Evolutionary conservation across 2,797 vertebrate species (phyloP), one percentile per base, ranked within the genome.

Genomic region (Ptychadena robeensis): DNA sequence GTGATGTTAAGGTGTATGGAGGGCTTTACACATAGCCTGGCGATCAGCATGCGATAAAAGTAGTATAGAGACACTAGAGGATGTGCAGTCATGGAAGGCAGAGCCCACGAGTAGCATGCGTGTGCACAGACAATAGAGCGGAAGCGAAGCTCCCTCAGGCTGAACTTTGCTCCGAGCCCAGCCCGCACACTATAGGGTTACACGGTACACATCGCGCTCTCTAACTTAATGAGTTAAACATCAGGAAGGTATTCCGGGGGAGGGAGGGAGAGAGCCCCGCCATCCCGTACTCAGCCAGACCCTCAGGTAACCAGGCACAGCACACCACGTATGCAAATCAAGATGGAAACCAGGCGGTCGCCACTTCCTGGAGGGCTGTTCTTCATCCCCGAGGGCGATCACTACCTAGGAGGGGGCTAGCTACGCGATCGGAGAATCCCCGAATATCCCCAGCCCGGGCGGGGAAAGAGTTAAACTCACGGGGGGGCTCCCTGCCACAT

Each of bases 261-360:
- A n/a, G 44, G 18, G 44, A 15, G 40, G 5, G 0, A 18, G 15
- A 15, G 1, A 1, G 1, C 44, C 44, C 59, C 59, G 7, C 25
- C 10, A 10, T 25, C 57, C 14, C 57, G 9, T 5, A 12, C 5
- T 14, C 18, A 9, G 27, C 10, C 32, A 12, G 15, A 6, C 44
- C 14, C 44, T 7, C 37, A 65, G 40, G 25, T 25, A 44, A 44
- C 3, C 6, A 1, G 11, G 31, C 5, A 15, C 68, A 73, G n/a
- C 4, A 35, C 67, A 72, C 70, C 79, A 81, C 70, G 79, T 81
- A 81, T 53, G 70, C 79, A 81, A 81, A 73, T 44, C 79, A 81
- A 81, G 66, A 81, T 81, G 79, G 79, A 81, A 66, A 65, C 70
- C 61, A 48, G 61, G 61, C 59, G 73, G 10, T 10, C 30, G 12